Evolutionary conservation across 1,140 invertebrate species (phyloP).

Genomic region (Galleria mellonella): DNA sequence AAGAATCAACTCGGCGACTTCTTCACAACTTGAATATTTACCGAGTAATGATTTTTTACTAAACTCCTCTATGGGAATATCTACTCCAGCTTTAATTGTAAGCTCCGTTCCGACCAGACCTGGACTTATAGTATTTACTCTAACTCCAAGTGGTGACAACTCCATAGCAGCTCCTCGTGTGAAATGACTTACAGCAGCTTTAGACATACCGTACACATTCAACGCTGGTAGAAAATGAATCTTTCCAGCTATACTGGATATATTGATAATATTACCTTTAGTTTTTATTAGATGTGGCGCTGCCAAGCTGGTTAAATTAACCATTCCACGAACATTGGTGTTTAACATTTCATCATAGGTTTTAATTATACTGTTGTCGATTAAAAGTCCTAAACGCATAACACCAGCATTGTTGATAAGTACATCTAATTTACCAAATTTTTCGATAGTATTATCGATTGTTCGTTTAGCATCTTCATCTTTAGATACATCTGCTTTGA

Average conservation of each 20-base stretch:
- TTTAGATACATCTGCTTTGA: slow-evolving; percentile 77
- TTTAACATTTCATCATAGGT: slow-evolving; percentile 81
- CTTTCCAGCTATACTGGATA: not conserved
- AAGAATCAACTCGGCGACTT: not conserved
- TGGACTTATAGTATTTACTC: slow-evolving; percentile 83
- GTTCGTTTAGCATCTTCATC: slow-evolving; percentile 76
- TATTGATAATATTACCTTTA: slow-evolving; percentile 83
- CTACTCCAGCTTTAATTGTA: slow-evolving; percentile 50
- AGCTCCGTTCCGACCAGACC: slow-evolving; percentile 78
- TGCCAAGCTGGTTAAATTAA: slow-evolving; percentile 80
- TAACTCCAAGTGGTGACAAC: slow-evolving; percentile 77
- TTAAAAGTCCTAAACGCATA: slow-evolving; percentile 77
- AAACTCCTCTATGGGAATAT: not conserved
- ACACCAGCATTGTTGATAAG: slow-evolving; percentile 85
- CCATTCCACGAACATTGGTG: slow-evolving; percentile 80
- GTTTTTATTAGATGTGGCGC: slow-evolving; percentile 80
- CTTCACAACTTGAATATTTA: slow-evolving; percentile 1
- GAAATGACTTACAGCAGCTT: slow-evolving; percentile 84
- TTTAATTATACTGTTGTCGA: slow-evolving; percentile 79
- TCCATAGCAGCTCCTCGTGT: slow-evolving; percentile 79
- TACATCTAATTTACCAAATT: slow-evolving; percentile 76
- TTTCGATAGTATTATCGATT: slow-evolving; percentile 72
- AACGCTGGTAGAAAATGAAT: not conserved
- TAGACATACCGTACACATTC: slow-evolving; percentile 80
- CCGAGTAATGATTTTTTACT: not conserved